A percentile compares a stretch with the other conserved stretches of the same genome.
phyloP scores from a whole-genome alignment of 2,888 invertebrate genomes.

The Polydrusus pterygomalis region DNA sequence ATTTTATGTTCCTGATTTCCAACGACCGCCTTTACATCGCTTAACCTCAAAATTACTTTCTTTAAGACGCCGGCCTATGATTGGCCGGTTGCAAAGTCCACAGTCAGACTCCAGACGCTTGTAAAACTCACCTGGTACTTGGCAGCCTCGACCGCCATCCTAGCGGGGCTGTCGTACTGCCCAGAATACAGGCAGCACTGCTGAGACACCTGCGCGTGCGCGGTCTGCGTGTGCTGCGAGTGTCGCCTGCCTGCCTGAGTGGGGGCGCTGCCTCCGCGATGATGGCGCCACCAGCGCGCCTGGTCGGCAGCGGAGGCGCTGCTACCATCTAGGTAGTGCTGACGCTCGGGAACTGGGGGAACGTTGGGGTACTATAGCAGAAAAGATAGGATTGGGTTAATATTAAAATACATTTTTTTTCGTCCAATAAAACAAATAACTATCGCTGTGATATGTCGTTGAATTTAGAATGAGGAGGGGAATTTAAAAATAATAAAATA shows the following conservation, averaged over 20 bases:
- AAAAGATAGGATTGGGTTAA: too few species aligned
- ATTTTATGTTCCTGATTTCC: too few species aligned
- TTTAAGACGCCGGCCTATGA: too few species aligned
- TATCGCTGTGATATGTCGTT: too few species aligned
- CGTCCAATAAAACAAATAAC: too few species aligned
- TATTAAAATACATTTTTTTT: too few species aligned
- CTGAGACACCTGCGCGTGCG: slow-evolving; percentile 16
- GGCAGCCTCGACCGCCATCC: slow-evolving; percentile 44
- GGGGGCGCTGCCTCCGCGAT: slow-evolving; percentile 21
- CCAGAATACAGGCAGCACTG: slow-evolving; percentile 31
- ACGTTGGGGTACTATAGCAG: slow-evolving; percentile 26
- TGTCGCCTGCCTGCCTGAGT: slow-evolving; percentile 16
- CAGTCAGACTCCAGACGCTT: too few species aligned
- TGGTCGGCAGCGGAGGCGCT: slow-evolving; percentile 26
- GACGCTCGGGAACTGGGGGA: slow-evolving; percentile 21
- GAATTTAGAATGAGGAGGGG: too few species aligned
- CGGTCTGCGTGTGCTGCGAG: slow-evolving; percentile 30
- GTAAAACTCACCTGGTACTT: slow-evolving; percentile 38
- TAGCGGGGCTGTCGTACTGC: slow-evolving; percentile 29
- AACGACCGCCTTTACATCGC: too few species aligned
- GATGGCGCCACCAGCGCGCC: slow-evolving; percentile 36
- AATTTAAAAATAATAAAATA: too few species aligned
- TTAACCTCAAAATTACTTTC: too few species aligned
- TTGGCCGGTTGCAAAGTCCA: too few species aligned
- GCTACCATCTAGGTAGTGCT: slow-evolving; percentile 35